Evolutionary conservation across 2,113 vertebrate genomes (phyloP).

Genomic region (Cyanoderma ruficeps): DNA sequence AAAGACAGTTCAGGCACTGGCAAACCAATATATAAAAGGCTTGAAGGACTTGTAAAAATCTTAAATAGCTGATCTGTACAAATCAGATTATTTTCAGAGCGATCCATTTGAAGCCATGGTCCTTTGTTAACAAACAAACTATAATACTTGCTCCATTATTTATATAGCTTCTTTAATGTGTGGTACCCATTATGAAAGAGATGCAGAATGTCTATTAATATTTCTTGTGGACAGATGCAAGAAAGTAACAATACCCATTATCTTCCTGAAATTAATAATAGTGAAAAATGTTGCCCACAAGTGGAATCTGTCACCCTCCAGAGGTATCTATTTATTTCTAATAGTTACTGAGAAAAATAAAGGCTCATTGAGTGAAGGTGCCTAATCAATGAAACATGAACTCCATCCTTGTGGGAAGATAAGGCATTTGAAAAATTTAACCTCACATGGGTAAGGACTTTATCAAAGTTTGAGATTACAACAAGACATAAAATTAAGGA

Average conservation of each 20-base stretch:
- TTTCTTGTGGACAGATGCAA: neutral
- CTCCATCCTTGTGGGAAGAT: neutral
- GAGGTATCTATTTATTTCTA: neutral
- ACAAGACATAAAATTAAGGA: neutral
- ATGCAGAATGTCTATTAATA: neutral
- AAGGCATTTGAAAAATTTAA: neutral
- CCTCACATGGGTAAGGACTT: fast-evolving
- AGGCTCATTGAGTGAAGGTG: neutral
- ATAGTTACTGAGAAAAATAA: neutral
- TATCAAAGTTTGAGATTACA: neutral
- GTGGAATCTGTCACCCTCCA: neutral
- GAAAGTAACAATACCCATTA: neutral
- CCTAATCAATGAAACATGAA: neutral
- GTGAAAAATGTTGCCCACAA: neutral
- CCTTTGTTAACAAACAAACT: neutral
- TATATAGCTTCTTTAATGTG: neutral
- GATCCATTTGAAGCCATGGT: neutral
- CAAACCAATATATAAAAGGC: neutral
- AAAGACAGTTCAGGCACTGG: neutral
- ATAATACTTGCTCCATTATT: neutral
- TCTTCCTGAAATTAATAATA: neutral
- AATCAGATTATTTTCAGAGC: neutral
- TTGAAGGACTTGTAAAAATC: neutral
- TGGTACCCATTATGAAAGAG: neutral
- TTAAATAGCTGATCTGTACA: neutral